Evolutionary conservation across 2,888 invertebrate genomes (phyloP).

Genomic region (Aproaerema taeniolella): DNA sequence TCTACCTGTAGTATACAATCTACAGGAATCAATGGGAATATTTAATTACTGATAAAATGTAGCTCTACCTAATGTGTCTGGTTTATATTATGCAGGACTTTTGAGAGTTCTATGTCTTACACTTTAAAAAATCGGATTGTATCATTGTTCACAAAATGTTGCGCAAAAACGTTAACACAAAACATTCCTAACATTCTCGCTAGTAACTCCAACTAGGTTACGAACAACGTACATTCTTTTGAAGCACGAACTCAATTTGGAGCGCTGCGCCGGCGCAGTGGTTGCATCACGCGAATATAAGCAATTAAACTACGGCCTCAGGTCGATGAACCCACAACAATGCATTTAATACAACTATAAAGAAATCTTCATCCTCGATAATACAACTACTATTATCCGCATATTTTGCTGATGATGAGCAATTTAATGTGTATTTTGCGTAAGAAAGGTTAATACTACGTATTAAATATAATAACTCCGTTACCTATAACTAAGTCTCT

Average conservation of each 20-base stretch:
- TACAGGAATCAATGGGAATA: too few relatives aligned
- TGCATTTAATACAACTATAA: conserved; percentile 22
- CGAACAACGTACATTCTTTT: conserved; percentile 8
- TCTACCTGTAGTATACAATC: too few relatives aligned
- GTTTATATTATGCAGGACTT: too few relatives aligned
- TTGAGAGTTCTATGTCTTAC: too few relatives aligned
- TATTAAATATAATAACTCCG: neutral
- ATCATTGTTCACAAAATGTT: too few relatives aligned
- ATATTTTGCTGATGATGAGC: conserved; percentile 8
- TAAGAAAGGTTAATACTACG: neutral
- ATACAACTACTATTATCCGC: conserved; percentile 23
- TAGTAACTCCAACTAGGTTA: neutral
- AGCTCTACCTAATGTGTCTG: too few relatives aligned
- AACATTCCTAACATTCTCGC: too few relatives aligned
- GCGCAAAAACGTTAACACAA: too few relatives aligned
- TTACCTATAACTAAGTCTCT: too few relatives aligned
- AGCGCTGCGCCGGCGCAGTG: conserved; percentile 23
- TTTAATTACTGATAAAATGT: too few relatives aligned
- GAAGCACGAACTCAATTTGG: conserved; percentile 8
- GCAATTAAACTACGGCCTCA: conserved; percentile 37
- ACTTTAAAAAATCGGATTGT: too few relatives aligned
- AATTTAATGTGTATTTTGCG: too few relatives aligned
- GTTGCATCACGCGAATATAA: conserved; percentile 46
- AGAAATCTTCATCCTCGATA: conserved; percentile 33
- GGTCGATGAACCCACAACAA: conserved; percentile 42